Conservation (phyloP, 2,888 invertebrate species). For the Eupithecia centaureata region DNA sequence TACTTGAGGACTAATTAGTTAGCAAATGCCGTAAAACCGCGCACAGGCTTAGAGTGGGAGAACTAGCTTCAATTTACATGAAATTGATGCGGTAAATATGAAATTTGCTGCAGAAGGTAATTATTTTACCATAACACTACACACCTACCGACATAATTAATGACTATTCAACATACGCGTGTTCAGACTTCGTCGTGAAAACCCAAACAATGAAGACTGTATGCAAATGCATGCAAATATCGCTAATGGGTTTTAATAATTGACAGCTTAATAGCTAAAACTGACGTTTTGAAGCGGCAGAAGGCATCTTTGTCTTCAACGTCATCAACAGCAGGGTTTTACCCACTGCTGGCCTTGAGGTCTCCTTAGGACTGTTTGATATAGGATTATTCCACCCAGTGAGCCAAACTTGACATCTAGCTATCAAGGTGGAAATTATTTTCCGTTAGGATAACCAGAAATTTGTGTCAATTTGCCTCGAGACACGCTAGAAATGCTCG, state of each 20-base stretch:
- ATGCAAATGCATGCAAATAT: conserved; percentile 52
- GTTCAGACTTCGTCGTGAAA: conserved; percentile 7
- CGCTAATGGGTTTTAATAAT: conserved; percentile 51
- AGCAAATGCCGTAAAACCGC: background rate
- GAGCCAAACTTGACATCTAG: background rate
- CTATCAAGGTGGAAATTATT: background rate
- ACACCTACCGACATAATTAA: background rate
- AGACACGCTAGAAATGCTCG: no score
- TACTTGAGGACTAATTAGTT: no score
- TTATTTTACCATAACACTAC: background rate
- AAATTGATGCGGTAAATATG: background rate
- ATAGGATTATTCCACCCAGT: background rate
- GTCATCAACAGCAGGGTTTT: background rate
- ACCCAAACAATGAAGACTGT: conserved; percentile 12
- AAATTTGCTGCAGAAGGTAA: background rate
- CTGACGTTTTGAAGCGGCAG: background rate
- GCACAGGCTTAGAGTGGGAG: background rate
- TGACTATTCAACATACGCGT: background rate
- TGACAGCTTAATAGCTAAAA: conserved; percentile 46
- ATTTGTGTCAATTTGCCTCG: background rate
- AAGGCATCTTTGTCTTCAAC: background rate
- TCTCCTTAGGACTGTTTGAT: background rate
- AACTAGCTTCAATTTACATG: background rate
- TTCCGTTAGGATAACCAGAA: background rate
- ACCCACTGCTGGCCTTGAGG: background rate